A percentile compares a stretch with the other conserved stretches of the same genome.
These are phyloP conservation scores for Onthophagus sagittarius DNA, from an alignment of 2,888 invertebrate genomes.

Conservation along the genomic window DNA sequence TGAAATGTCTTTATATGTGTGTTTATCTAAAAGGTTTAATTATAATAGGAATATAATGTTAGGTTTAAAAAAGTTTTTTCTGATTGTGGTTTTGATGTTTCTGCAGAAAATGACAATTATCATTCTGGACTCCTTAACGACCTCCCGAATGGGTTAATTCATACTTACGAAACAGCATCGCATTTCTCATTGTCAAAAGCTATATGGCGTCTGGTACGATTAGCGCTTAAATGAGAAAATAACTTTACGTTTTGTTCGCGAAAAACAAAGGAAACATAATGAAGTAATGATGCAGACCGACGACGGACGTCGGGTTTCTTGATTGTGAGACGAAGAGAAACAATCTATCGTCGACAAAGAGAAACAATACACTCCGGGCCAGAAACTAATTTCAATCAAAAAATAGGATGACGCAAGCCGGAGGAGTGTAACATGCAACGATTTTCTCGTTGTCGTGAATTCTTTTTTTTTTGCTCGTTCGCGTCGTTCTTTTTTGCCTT, in stretches of 20 bases:
- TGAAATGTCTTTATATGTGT: background rate
- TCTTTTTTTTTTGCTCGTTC: background rate
- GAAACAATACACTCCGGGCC: conserved; percentile 17
- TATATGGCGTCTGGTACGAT: background rate
- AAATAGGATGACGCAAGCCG: conserved; percentile 23
- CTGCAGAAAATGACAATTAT: background rate
- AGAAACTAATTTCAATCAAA: conserved; percentile 25
- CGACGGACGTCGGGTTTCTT: background rate
- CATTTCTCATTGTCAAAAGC: background rate
- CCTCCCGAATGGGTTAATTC: background rate
- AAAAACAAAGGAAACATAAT: conserved; percentile 10
- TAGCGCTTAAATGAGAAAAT: conserved; percentile 8
- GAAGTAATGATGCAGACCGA: conserved; percentile 8
- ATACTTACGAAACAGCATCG: background rate
- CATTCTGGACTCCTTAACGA: background rate
- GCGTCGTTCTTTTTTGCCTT: background rate
- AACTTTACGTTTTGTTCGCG: conserved; percentile 10
- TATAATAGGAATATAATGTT: too few relatives aligned
- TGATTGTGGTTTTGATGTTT: background rate
- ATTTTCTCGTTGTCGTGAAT: background rate
- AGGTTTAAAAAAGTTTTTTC: background rate
- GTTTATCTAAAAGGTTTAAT: too few relatives aligned
- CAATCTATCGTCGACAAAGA: conserved; percentile 6
- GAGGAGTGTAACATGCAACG: conserved; percentile 1
- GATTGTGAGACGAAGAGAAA: background rate